A percentile compares a stretch with the other conserved stretches of the same genome.
Evolutionary conservation across 2,113 vertebrate genomes (phyloP).

Genomic region (Mastomys coucha): DNA sequence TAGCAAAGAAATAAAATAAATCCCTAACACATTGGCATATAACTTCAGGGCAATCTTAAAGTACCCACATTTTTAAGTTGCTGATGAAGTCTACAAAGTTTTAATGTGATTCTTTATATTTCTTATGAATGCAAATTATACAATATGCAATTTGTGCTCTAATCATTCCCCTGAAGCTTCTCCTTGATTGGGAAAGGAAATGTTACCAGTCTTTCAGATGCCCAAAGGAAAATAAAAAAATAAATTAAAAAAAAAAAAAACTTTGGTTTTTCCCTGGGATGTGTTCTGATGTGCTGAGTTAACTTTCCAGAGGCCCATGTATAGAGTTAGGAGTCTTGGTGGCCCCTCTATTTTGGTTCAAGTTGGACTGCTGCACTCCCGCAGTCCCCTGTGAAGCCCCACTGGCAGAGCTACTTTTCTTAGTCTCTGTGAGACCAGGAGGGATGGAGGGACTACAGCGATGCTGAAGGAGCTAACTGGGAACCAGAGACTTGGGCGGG

Average conservation of each 20-base stretch:
- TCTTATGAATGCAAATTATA: neutral
- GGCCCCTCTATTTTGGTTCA: neutral
- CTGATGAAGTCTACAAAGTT: neutral
- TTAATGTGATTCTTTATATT: neutral
- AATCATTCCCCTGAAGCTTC: neutral
- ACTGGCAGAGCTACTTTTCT: neutral
- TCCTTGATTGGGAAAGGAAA: neutral
- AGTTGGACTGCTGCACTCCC: conserved; percentile 41
- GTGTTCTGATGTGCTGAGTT: conserved; percentile 36
- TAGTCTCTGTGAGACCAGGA: neutral
- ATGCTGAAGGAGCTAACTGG: neutral
- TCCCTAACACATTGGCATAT: neutral
- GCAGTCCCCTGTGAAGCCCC: conserved; percentile 31
- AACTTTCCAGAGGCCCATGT: conserved; percentile 28
- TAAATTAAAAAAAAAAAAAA: neutral
- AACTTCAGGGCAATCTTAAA: neutral
- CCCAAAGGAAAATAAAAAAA: neutral
- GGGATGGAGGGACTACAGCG: neutral
- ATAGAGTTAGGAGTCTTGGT: conserved; percentile 50
- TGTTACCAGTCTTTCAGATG: neutral
- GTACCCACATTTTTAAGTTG: conserved; percentile 1
- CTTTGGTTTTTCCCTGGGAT: neutral
- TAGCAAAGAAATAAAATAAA: conserved; percentile 10
- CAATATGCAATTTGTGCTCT: neutral
- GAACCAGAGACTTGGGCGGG: rapidly evolving